Conservation (phyloP, 2,888 invertebrate genomes). For the Lasioglossum figueresi region DNA sequence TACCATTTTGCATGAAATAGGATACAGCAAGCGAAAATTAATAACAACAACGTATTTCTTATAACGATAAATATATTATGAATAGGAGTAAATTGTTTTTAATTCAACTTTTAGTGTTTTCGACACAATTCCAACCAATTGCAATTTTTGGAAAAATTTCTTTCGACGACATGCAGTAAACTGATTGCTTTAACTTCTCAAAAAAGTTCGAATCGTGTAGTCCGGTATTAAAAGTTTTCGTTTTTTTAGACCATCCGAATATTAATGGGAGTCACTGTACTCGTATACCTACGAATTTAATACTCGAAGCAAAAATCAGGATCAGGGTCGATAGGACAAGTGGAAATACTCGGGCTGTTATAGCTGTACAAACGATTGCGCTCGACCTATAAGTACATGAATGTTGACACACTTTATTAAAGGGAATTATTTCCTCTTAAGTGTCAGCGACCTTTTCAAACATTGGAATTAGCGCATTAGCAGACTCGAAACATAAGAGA, state of each 20-base stretch:
- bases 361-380: slow-evolving; percentile 35
- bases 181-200: too few species aligned
- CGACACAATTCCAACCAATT: too few species aligned
- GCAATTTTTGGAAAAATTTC: too few species aligned
- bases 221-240: too few species aligned
- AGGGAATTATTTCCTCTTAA: slow-evolving; percentile 47
- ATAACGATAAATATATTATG: not conserved
- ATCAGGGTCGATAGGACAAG: not conserved
- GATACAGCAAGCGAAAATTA: not conserved
- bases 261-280: too few species aligned
- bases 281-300: not conserved
- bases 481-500: slow-evolving; percentile 10
- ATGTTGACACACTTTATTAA: slow-evolving; percentile 54
- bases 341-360: slow-evolving; percentile 28
- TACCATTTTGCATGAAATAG: slow-evolving; percentile 16
- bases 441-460: slow-evolving; percentile 44
- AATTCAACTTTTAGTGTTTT: too few species aligned
- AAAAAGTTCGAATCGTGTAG: too few species aligned
- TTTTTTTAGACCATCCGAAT: too few species aligned
- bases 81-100: not conserved
- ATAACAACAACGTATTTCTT: not conserved
- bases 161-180: too few species aligned
- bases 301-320: not conserved
- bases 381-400: slow-evolving; percentile 47
- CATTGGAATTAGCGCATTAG: slow-evolving; percentile 41